Base-by-base conservation (phyloP, 2,113 vertebrate species). In the Delphinus delphis region DNA sequence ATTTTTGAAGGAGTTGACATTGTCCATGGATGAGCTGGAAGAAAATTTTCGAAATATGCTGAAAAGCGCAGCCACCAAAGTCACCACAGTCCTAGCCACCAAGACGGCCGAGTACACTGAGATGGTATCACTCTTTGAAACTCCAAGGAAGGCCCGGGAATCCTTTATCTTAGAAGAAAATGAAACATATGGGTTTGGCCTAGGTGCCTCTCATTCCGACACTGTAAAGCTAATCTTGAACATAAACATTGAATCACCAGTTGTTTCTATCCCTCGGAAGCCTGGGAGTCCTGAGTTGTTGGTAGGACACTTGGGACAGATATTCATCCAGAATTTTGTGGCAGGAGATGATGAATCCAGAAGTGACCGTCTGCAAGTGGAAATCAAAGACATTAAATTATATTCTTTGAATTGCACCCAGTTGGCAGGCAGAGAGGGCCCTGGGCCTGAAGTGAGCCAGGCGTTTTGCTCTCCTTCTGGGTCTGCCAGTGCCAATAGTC, bases 31-130 rank as follows among this genome's bases (percentile, higher is more conserved):
- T 53, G 99, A 99, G 93, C 98, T 99, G 31, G 99, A 99, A 77
- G 99, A 99, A 96, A 99, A 99, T 96, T 99, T 99, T 96, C 98
- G 99, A 79, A 99, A 99, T 83, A 99, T 99, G 99, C 98, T 99
- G 96, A 99, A 99, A 98, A 99, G 98, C 2, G 99, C 99, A 13
- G 99, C 99, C 44, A 99, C 99, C 15, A 99, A 99, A 98, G 99
- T 99, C 53, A 99, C 99, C n/a, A 99, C 99, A 0, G 99, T 99
- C 18, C 97, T 99, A 62, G 99, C 98, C 67, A 99, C 99, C 21
- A 99, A 99, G 98, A 99, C 99, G 0, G 99, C 99, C 0, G 99
- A 99, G 90, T 99, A 99, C 97, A 99, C 99, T 2, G 99, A 99
- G 65, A 99, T 99, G 99, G 99, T 99, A 9, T 99, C 99, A 0